Evolutionary conservation across 2,797 vertebrate species (phyloP).

Genomic region (Allobates femoralis): DNA sequence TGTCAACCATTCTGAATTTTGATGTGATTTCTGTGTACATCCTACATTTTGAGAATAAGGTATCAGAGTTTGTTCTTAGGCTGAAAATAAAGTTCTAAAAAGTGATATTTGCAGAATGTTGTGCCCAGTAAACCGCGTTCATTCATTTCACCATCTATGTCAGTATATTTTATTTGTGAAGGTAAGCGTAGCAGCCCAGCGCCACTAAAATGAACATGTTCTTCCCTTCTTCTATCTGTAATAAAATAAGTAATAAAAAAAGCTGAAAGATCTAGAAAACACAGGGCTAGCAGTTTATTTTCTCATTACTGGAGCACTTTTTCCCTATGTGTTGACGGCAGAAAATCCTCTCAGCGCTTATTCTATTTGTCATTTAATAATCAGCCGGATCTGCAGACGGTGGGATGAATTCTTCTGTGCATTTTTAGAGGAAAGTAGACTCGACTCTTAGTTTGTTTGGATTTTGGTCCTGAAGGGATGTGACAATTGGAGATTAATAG

Average conservation of each 20-base stretch:
- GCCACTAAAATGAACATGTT: constrained; percentile 59
- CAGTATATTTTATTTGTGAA: constrained; percentile 53
- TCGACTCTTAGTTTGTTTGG: neutral
- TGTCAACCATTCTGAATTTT: too few relatives aligned
- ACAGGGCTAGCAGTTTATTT: constrained; percentile 61
- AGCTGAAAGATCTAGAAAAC: constrained; percentile 45
- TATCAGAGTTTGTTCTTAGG: neutral
- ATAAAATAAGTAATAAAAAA: constrained; percentile 62
- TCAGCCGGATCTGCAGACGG: constrained; percentile 30
- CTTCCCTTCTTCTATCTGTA: constrained; percentile 51
- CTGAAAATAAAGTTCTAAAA: neutral
- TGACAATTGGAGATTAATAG: neutral
- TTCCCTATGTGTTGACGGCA: neutral
- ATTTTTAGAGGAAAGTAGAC: neutral
- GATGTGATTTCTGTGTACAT: too few relatives aligned
- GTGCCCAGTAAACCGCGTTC: constrained; percentile 34
- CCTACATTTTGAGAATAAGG: too few relatives aligned
- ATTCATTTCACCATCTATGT: constrained; percentile 45
- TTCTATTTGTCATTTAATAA: constrained; percentile 43
- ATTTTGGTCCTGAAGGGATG: neutral
- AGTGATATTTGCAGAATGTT: constrained; percentile 5
- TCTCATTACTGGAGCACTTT: constrained; percentile 49
- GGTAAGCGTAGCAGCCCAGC: constrained; percentile 37
- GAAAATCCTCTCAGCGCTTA: constrained; percentile 8
- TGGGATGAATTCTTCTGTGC: neutral